A percentile compares a stretch with the other conserved stretches of the same genome.
Conservation (phyloP, 92 coral and sea anemone genomes). For the Siderastrea siderea region DNA sequence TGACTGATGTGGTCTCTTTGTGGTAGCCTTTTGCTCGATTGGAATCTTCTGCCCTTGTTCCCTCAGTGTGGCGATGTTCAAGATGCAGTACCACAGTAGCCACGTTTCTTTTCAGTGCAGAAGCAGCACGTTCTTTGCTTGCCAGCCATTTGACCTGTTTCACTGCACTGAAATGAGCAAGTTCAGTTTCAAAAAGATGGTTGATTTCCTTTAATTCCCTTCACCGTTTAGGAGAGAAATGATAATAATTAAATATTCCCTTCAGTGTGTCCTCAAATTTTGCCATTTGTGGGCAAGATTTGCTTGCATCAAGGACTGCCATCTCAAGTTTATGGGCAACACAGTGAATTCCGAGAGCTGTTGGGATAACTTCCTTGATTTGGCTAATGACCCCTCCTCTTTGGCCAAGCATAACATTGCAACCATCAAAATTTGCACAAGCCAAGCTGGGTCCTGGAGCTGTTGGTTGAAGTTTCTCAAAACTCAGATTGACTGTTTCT, state of each 20-base stretch:
- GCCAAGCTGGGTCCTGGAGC: too few species aligned
- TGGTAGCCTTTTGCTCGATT: constrained; percentile 49
- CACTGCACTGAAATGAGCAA: constrained; percentile 41
- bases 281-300: constrained; percentile 40
- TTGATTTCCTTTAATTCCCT: constrained; percentile 32
- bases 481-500: too few species aligned
- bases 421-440: too few species aligned
- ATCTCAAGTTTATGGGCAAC: constrained; percentile 63
- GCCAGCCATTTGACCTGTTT: too few species aligned
- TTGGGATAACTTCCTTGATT: neutral
- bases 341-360: constrained; percentile 59
- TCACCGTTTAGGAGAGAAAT: constrained; percentile 45
- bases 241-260: constrained; percentile 47
- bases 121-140: constrained; percentile 55
- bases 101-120: constrained; percentile 55
- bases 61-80: constrained; percentile 40
- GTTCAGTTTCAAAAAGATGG: constrained; percentile 42
- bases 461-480: too few species aligned
- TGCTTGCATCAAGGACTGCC: constrained; percentile 63
- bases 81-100: constrained; percentile 38
- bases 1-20: constrained; percentile 33
- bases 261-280: constrained; percentile 42
- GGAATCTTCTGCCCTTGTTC: constrained; percentile 57
- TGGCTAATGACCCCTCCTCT: too few species aligned
- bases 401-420: too few species aligned